These are phyloP conservation scores for Netelia inedita DNA, from an alignment of 2,888 invertebrate species.

Conservation along the genomic window DNA sequence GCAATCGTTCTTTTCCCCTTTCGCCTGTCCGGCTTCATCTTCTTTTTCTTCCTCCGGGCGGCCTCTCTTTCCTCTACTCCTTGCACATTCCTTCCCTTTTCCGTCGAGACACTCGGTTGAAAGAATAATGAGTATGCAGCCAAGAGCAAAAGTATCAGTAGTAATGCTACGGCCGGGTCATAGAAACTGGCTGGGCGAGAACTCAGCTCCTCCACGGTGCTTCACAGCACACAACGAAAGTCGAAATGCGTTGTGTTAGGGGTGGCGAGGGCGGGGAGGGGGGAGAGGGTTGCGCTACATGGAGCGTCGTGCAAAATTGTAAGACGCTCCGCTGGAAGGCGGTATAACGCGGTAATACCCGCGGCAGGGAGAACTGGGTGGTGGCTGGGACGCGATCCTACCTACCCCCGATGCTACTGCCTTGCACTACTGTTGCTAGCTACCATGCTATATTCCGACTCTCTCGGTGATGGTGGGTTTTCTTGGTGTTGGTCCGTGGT, in stretches of 20 bases:
- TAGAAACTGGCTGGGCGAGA: slow-evolving; percentile 43
- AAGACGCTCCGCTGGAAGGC: slow-evolving; percentile 68
- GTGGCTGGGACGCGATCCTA: slow-evolving; percentile 16
- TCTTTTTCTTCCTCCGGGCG: slow-evolving; percentile 1
- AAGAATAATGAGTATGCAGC: slow-evolving; percentile 64
- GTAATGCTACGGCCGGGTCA: slow-evolving; percentile 45
- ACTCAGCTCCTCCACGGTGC: slow-evolving; percentile 32
- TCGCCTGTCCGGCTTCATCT: slow-evolving; percentile 33
- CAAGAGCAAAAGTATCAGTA: slow-evolving; percentile 28
- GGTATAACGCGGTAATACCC: slow-evolving; percentile 77
- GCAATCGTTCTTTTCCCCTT: slow-evolving; percentile 54
- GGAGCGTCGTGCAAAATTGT: slow-evolving; percentile 73
- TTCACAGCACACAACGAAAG: slow-evolving; percentile 36
- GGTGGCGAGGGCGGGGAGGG: slow-evolving; percentile 23
- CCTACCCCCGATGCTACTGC: slow-evolving; percentile 27
- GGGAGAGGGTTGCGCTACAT: slow-evolving; percentile 38
- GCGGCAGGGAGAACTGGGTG: slow-evolving; percentile 41
- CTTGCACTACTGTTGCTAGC: slow-evolving; percentile 33
- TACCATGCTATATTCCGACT: slow-evolving; percentile 40
- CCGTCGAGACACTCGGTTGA: slow-evolving; percentile 54
- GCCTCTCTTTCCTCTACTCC: not conserved
- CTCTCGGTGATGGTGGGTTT: slow-evolving; percentile 31
- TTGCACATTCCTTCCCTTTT: slow-evolving; percentile 2
- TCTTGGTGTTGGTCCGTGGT: slow-evolving; percentile 74
- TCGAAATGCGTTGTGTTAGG: slow-evolving; percentile 32